phyloP scores from a whole-genome alignment of 1,140 invertebrate genomes.

The Zaprionus lachaisei region DNA sequence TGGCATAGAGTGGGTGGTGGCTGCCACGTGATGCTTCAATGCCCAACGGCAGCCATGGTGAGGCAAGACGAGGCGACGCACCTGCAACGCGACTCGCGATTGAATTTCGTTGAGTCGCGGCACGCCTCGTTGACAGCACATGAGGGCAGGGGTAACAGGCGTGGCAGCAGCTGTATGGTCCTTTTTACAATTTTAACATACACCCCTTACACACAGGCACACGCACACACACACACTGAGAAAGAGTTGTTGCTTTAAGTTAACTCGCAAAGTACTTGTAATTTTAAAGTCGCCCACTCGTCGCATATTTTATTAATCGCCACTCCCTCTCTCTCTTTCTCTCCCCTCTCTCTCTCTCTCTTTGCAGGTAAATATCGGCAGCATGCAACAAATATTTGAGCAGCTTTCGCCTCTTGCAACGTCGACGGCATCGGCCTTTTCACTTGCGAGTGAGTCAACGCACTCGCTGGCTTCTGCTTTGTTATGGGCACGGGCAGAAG shows the following conservation, averaged over 20 bases:
- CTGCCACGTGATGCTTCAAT: conserved; percentile 38
- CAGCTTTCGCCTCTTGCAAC: conserved; percentile 51
- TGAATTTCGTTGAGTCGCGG: conserved; percentile 57
- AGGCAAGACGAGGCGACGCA: conserved; percentile 34
- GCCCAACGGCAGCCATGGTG: conserved; percentile 23
- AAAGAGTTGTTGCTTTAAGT: conserved; percentile 29
- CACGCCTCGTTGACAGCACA: conserved; percentile 9
- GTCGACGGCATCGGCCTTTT: conserved; percentile 45
- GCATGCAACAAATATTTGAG: conserved; percentile 69
- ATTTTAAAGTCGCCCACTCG: conserved; percentile 48
- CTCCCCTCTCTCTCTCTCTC: conserved; percentile 1
- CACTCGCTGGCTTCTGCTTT: conserved; percentile 15
- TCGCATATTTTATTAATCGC: conserved; percentile 13
- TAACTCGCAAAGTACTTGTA: conserved; percentile 32
- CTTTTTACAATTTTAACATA: conserved; percentile 52
- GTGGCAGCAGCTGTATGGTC: conserved; percentile 59
- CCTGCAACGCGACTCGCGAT: conserved; percentile 67
- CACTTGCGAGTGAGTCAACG: conserved; percentile 56
- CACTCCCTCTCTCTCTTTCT: not conserved
- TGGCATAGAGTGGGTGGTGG: not conserved
- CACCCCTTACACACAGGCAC: not conserved
- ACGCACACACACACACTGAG: not conserved
- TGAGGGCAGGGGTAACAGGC: not conserved
- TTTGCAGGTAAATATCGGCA: conserved; percentile 75
- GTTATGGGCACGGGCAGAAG: not conserved